Evolutionary conservation across 2,888 invertebrate species (phyloP).

Genomic region (Tetrapedia diversipes): DNA sequence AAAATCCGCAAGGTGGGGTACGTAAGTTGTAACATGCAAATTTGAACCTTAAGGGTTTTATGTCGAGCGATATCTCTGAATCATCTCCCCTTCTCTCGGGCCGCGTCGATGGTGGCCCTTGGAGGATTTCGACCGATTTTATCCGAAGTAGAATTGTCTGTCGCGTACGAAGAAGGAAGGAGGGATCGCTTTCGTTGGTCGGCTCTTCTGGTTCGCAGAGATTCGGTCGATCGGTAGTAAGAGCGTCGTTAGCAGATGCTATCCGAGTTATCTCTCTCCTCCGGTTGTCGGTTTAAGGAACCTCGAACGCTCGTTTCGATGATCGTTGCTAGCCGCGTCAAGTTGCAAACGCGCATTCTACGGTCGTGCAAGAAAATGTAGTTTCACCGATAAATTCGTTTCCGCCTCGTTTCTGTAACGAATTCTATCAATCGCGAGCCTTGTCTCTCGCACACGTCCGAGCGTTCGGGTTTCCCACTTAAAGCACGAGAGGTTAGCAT

Average conservation of each 20-base stretch:
- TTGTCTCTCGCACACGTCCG: too few species aligned
- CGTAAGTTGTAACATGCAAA: slow-evolving; percentile 82
- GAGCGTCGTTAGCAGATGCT: slow-evolving; percentile 42
- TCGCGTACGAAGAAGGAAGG: slow-evolving; percentile 59
- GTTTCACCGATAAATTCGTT: too few species aligned
- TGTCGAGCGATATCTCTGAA: slow-evolving; percentile 82
- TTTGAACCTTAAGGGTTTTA: slow-evolving; percentile 82
- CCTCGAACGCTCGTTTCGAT: background rate
- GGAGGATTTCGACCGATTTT: slow-evolving; percentile 77
- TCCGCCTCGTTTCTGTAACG: too few species aligned
- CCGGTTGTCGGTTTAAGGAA: slow-evolving; percentile 22
- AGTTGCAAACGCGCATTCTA: background rate
- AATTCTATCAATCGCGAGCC: too few species aligned
- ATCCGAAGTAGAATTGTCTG: slow-evolving; percentile 77
- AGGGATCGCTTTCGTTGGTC: slow-evolving; percentile 43
- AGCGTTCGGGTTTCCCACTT: too few species aligned
- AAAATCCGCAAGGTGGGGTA: slow-evolving; percentile 69
- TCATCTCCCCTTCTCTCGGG: slow-evolving; percentile 76
- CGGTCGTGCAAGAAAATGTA: too few species aligned
- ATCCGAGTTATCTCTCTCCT: slow-evolving; percentile 42
- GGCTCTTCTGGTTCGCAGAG: slow-evolving; percentile 43
- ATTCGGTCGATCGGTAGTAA: slow-evolving; percentile 33
- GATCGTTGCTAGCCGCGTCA: background rate
- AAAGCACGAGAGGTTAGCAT: too few species aligned
- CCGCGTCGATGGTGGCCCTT: slow-evolving; percentile 67